Evolutionary conservation across 2,113 vertebrate genomes (phyloP).

Genomic region (Muntiacus reevesi): DNA sequence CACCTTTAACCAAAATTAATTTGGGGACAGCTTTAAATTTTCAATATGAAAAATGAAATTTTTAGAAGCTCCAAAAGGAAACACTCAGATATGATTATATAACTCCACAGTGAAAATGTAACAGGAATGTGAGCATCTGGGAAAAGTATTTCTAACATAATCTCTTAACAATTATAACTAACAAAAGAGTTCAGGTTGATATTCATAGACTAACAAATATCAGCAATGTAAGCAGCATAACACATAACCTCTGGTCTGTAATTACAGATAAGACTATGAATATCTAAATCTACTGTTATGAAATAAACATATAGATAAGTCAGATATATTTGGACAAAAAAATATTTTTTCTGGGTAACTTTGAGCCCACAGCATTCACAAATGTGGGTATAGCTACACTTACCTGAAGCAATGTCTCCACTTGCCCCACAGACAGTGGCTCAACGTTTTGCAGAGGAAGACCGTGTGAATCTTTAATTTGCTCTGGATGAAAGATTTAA

Average conservation of each 20-base stretch:
- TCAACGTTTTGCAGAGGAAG: not conserved
- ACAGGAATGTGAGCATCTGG: not conserved
- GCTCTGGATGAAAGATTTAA: not conserved
- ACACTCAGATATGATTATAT: not conserved
- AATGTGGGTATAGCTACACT: not conserved
- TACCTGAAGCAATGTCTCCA: not conserved
- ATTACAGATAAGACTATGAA: not conserved
- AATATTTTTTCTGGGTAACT: not conserved
- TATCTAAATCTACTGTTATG: not conserved
- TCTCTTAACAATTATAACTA: not conserved
- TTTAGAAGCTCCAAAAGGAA: not conserved
- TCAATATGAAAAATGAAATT: slow-evolving; percentile 23
- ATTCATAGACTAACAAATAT: not conserved
- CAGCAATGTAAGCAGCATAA: not conserved
- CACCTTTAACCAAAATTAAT: slow-evolving; percentile 26
- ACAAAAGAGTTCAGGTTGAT: not conserved
- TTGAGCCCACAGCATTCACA: not conserved
- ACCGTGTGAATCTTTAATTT: slow-evolving; percentile 29
- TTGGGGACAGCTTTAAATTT: slow-evolving; percentile 9
- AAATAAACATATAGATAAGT: not conserved
- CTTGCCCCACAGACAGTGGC: not conserved
- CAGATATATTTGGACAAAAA: slow-evolving; percentile 17
- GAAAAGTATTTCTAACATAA: slow-evolving; percentile 9
- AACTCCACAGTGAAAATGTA: not conserved
- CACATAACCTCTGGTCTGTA: not conserved